phyloP scores from a whole-genome alignment of 2,888 invertebrate genomes.

The Mesorhabditis belari region DNA sequence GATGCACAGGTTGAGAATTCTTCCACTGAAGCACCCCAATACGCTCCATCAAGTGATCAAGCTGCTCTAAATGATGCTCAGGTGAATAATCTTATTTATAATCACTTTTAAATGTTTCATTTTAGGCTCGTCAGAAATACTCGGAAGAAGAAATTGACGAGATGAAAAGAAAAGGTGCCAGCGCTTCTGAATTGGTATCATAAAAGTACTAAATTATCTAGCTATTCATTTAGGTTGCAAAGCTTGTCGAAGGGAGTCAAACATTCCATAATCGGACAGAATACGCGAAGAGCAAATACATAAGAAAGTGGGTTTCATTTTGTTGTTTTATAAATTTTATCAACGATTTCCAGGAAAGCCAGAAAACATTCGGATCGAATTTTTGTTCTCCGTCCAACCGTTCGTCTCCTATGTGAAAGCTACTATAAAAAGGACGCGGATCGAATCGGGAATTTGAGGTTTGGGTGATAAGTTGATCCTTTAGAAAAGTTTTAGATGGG shows the following conservation, averaged over 20 bases:
- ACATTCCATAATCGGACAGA: conserved; percentile 35
- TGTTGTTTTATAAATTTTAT: background rate
- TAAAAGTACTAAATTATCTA: background rate
- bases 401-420: conserved; percentile 75
- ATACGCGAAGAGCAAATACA: conserved; percentile 40
- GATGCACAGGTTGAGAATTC: background rate
- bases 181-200: conserved; percentile 18
- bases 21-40: background rate
- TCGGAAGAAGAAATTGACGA: conserved; percentile 32
- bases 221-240: conserved; percentile 25
- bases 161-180: conserved; percentile 32
- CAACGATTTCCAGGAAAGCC: conserved; percentile 82
- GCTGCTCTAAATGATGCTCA: background rate
- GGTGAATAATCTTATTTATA: no score
- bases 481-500: conserved; percentile 65
- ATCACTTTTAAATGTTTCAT: background rate
- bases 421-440: conserved; percentile 66
- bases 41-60: background rate
- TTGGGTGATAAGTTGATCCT: background rate
- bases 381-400: conserved; percentile 68
- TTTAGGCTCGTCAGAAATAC: conserved; percentile 22
- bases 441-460: conserved; percentile 28
- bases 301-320: conserved; percentile 4
- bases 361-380: conserved; percentile 76
- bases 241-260: conserved; percentile 40